Conservation (phyloP, 2,113 vertebrate genomes). For the Microtus ochrogaster region DNA sequence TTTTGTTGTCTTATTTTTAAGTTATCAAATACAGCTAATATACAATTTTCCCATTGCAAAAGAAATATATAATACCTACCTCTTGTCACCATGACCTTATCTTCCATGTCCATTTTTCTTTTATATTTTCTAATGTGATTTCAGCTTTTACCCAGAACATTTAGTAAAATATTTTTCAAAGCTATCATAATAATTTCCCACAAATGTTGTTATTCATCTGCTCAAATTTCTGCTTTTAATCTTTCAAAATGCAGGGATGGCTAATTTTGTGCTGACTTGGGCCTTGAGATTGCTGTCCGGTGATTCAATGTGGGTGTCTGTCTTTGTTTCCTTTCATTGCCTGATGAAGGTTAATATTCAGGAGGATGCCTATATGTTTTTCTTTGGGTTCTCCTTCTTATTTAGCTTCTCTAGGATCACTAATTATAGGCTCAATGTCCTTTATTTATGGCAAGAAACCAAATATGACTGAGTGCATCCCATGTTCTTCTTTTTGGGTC, state of each 20-base stretch:
- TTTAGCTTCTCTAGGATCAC: too few species aligned
- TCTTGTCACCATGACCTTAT: background rate
- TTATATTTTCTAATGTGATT: background rate
- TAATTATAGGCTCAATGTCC: too few species aligned
- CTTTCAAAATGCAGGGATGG: fast-evolving
- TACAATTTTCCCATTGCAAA: background rate
- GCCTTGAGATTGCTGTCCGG: too few species aligned
- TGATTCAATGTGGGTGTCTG: too few species aligned
- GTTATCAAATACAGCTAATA: background rate
- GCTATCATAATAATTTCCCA: background rate
- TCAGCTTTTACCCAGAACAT: background rate
- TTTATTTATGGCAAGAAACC: too few species aligned
- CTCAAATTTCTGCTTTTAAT: background rate
- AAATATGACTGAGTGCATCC: too few species aligned
- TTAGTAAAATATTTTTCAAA: background rate
- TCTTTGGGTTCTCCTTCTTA: too few species aligned
- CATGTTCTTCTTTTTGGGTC: too few species aligned
- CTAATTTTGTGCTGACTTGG: background rate
- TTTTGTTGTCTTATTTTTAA: background rate
- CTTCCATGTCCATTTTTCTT: background rate
- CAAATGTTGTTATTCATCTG: background rate
- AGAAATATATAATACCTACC: background rate
- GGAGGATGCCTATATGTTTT: too few species aligned
- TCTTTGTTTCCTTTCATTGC: too few species aligned
- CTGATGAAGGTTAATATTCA: too few species aligned